A percentile compares a stretch with the other conserved stretches of the same genome.
These are phyloP conservation scores for Taenioides sp. DNA, from an alignment of 2,797 vertebrate species.

Conservation along the genomic window DNA sequence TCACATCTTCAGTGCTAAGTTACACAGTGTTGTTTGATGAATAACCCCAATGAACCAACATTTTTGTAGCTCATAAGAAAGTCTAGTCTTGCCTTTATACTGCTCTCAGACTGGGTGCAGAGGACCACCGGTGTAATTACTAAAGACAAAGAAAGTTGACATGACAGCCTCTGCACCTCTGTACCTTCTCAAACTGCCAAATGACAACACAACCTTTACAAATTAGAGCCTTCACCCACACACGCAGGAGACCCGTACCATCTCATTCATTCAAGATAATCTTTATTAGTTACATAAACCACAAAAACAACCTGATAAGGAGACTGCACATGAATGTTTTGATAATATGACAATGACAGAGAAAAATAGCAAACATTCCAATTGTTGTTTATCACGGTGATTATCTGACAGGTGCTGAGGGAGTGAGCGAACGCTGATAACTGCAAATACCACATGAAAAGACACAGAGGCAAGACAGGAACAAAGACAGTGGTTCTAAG, in stretches of 20 bases:
- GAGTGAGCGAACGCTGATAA: conserved; percentile 20
- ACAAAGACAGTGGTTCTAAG: not conserved
- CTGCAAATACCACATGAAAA: conserved; percentile 20
- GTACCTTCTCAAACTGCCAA: conserved; percentile 42
- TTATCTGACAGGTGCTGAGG: conserved; percentile 35
- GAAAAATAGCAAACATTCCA: conserved; percentile 21
- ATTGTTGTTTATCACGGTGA: conserved; percentile 10
- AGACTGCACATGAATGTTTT: conserved; percentile 10
- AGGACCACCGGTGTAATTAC: conserved; percentile 44
- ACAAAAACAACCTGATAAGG: conserved; percentile 12
- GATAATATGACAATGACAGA: conserved; percentile 13
- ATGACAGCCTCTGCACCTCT: conserved; percentile 31
- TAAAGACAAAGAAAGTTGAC: conserved; percentile 30
- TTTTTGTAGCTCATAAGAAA: conserved; percentile 1
- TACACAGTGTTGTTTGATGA: conserved; percentile 1
- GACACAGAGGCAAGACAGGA: not conserved
- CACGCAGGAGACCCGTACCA: not conserved
- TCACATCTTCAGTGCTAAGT: not conserved
- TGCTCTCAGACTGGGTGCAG: conserved; percentile 19
- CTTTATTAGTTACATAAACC: conserved; percentile 4
- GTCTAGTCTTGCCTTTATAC: not conserved
- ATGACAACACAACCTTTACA: conserved; percentile 39
- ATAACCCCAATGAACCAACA: conserved; percentile 8
- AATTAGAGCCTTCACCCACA: conserved; percentile 33
- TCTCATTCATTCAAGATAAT: not conserved